These are phyloP conservation scores for Pangasianodon hypophthalmus DNA, from an alignment of 2,113 vertebrate genomes.

Conservation along the genomic window DNA sequence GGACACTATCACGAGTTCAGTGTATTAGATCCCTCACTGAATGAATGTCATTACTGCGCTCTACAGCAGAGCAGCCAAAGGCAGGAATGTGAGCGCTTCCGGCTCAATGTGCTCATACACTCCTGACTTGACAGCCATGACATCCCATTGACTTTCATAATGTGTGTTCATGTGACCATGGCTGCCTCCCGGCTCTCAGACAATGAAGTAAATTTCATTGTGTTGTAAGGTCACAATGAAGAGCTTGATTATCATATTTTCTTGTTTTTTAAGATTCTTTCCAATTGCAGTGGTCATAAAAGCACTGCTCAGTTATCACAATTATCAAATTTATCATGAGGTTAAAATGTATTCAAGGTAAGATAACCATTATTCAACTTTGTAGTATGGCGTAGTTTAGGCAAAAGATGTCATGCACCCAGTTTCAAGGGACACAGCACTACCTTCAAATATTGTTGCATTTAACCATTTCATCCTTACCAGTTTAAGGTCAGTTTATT, in stretches of 20 bases:
- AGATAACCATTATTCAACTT: constrained; percentile 33
- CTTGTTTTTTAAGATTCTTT: neutral
- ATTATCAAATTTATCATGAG: neutral
- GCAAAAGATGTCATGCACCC: neutral
- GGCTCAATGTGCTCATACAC: constrained; percentile 52
- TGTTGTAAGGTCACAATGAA: constrained; percentile 29
- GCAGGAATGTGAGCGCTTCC: constrained; percentile 55
- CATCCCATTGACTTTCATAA: constrained; percentile 60
- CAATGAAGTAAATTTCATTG: constrained; percentile 43
- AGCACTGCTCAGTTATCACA: neutral
- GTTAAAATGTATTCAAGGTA: neutral
- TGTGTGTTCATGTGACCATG: constrained; percentile 58
- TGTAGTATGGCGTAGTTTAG: constrained; percentile 1
- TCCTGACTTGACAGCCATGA: constrained; percentile 64
- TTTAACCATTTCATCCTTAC: neutral
- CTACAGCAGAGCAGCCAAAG: constrained; percentile 36
- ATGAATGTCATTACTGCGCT: constrained; percentile 57
- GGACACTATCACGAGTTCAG: constrained; percentile 39
- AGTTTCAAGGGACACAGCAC: neutral
- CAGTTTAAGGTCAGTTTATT: neutral
- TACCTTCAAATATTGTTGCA: neutral
- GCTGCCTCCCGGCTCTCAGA: constrained; percentile 44
- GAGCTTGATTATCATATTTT: neutral
- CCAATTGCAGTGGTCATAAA: neutral
- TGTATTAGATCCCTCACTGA: constrained; percentile 59